Conservation (phyloP, 1,140 invertebrate genomes). For the Heterodera carotae region DNA sequence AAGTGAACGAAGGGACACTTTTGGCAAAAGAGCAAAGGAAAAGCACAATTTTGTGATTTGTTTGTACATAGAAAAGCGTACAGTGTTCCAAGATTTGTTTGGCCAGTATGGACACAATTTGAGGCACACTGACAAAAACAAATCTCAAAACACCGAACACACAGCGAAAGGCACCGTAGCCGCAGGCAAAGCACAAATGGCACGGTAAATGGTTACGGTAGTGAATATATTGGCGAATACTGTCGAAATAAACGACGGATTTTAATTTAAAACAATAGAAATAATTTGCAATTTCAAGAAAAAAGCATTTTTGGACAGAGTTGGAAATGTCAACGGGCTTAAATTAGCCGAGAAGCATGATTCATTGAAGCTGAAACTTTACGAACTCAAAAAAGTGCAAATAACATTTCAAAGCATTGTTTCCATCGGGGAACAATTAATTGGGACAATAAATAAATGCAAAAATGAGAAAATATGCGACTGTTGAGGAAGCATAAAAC, state of each 20-base stretch:
- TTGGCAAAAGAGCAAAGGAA: too few species aligned
- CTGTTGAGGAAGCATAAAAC: constrained; percentile 9
- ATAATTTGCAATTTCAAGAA: background rate
- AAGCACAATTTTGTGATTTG: background rate
- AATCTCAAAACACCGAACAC: constrained; percentile 22
- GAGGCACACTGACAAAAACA: constrained; percentile 32
- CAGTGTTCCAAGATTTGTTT: constrained; percentile 44
- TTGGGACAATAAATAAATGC: background rate
- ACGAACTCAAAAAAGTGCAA: too few species aligned
- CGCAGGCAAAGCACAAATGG: background rate
- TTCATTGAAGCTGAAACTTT: too few species aligned
- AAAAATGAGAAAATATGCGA: background rate
- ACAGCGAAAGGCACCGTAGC: background rate
- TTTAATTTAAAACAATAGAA: constrained; percentile 13
- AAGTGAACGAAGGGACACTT: too few species aligned
- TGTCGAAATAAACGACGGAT: too few species aligned
- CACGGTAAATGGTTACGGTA: background rate
- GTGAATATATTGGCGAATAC: background rate
- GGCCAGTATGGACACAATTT: constrained; percentile 46
- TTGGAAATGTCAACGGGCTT: too few species aligned
- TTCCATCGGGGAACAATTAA: background rate
- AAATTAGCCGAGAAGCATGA: too few species aligned
- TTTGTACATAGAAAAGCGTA: background rate
- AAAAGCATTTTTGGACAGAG: too few species aligned
- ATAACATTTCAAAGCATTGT: background rate